Percentiles rank a stretch among this genome's conserved stretches.
Evolutionary conservation across 2,888 invertebrate genomes (phyloP).

Genomic region (Lochmaea crataegi): DNA sequence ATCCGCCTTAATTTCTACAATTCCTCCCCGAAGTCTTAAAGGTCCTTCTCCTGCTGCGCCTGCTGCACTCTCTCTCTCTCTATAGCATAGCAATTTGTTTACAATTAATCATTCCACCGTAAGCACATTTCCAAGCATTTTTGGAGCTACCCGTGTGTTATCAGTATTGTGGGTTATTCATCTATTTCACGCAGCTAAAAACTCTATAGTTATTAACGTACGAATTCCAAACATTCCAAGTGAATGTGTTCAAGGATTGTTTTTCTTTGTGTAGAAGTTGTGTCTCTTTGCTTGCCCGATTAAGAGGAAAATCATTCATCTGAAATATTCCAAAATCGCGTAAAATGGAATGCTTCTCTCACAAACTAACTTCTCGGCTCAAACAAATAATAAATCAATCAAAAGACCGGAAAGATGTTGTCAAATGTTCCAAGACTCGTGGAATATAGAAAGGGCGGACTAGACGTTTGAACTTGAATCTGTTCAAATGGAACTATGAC

Average conservation of each 20-base stretch:
- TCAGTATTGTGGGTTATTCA: too few relatives aligned
- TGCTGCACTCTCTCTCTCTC: too few relatives aligned
- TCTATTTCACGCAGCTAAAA: too few relatives aligned
- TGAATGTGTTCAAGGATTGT: background rate
- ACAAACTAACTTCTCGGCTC: background rate
- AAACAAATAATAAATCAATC: constrained; percentile 22
- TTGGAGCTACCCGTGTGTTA: too few relatives aligned
- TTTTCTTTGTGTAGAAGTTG: background rate
- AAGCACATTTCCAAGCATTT: too few relatives aligned
- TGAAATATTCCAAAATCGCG: background rate
- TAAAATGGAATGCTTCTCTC: background rate
- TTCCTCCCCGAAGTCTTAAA: too few relatives aligned
- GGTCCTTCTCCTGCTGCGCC: too few relatives aligned
- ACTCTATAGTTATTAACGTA: too few relatives aligned
- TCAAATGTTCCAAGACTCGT: constrained; percentile 1
- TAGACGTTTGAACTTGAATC: constrained; percentile 20
- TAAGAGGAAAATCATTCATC: constrained; percentile 1
- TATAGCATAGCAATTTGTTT: too few relatives aligned
- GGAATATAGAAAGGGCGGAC: background rate
- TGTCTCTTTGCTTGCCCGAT: background rate
- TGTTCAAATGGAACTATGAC: constrained; percentile 27
- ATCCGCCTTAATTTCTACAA: too few relatives aligned
- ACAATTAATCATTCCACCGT: too few relatives aligned
- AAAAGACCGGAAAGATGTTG: constrained; percentile 7
- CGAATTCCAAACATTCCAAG: too few relatives aligned